Evolutionary conservation across 2,888 invertebrate genomes (phyloP).

Genomic region (Didymodactylos carnosus): DNA sequence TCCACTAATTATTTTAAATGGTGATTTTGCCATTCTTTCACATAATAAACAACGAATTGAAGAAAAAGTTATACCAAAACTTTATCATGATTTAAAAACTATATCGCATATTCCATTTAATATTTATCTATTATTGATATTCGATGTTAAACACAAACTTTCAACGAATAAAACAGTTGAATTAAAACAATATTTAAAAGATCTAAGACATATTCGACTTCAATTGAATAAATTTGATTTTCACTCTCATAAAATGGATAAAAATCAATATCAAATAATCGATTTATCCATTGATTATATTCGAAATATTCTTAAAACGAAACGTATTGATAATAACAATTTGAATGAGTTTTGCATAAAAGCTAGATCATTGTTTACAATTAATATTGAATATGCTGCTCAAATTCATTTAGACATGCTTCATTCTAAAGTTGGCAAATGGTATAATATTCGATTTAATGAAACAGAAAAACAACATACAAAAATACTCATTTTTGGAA

Average conservation of each 20-base stretch:
- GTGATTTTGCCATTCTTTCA: background rate
- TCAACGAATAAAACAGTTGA: background rate
- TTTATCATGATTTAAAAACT: background rate
- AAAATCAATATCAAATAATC: background rate
- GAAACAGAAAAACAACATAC: background rate
- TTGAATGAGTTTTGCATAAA: background rate
- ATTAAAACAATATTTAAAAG: background rate
- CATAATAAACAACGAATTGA: background rate
- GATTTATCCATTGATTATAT: background rate
- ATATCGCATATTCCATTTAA: background rate
- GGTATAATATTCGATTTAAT: background rate
- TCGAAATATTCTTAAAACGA: background rate
- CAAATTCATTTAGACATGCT: background rate
- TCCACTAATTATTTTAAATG: background rate
- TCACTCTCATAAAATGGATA: background rate
- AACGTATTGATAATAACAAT: background rate
- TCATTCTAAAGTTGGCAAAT: background rate
- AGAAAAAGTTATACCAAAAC: background rate
- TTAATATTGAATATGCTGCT: background rate
- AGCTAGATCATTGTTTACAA: background rate
- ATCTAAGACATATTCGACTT: background rate
- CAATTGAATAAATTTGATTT: background rate
- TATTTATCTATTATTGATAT: background rate
- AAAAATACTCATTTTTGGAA: background rate
- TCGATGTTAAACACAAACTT: background rate